These are phyloP conservation scores for Salmo trutta DNA, from an alignment of 2,797 vertebrate species.

Conservation along the genomic window DNA sequence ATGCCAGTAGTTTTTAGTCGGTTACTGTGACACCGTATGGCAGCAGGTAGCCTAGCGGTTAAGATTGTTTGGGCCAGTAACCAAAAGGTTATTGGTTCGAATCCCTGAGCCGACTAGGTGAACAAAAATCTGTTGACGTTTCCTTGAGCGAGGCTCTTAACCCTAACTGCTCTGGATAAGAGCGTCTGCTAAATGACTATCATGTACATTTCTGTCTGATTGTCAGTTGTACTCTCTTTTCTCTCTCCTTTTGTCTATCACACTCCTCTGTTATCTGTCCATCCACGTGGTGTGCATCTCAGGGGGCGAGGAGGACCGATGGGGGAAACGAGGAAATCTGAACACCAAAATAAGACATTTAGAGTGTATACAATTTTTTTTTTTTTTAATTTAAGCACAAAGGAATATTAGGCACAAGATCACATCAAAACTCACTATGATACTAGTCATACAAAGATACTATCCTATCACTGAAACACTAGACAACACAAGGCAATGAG, in stretches of 20 bases:
- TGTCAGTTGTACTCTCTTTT: constrained; percentile 45
- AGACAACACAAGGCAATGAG: neutral
- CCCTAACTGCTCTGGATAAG: too few species aligned
- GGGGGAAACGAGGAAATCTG: constrained; percentile 31
- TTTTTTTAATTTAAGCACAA: constrained; percentile 72
- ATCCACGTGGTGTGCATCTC: constrained; percentile 31
- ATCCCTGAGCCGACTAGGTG: too few species aligned
- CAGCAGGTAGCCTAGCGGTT: constrained; percentile 17
- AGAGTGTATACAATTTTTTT: constrained; percentile 66
- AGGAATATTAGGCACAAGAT: constrained; percentile 67
- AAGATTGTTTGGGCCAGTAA: too few species aligned
- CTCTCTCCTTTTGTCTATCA: constrained; percentile 44
- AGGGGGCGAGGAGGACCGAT: constrained; percentile 34
- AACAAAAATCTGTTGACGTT: too few species aligned
- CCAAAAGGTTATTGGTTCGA: too few species aligned
- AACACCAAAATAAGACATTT: constrained; percentile 66
- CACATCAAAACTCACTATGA: constrained; percentile 39
- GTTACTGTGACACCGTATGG: constrained; percentile 60
- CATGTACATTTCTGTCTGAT: constrained; percentile 45
- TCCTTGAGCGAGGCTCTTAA: too few species aligned
- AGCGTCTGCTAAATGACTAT: too few species aligned
- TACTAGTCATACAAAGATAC: constrained; percentile 34
- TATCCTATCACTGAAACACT: constrained; percentile 23
- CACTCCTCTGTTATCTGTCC: constrained; percentile 46
- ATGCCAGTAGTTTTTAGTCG: constrained; percentile 67